phyloP scores from a whole-genome alignment of 2,797 vertebrate genomes.

The Pangasius macronema region DNA sequence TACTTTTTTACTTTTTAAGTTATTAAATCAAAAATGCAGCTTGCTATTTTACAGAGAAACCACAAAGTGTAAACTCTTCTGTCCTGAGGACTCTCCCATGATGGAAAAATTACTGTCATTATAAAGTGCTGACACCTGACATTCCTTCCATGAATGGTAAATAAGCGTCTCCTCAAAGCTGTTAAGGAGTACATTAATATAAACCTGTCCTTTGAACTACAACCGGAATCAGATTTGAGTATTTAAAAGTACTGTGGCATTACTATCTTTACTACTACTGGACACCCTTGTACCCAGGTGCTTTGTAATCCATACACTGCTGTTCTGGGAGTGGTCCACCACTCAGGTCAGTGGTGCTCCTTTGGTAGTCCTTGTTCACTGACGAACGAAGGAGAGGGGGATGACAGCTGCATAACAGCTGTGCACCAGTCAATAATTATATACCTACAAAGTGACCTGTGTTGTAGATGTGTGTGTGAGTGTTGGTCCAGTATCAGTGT shows the following conservation, averaged over 20 bases:
- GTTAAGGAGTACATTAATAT: background rate
- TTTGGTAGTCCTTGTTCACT: background rate
- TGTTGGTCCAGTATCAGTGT: background rate
- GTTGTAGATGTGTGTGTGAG: background rate
- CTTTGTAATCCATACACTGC: background rate
- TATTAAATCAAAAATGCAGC: too few species aligned
- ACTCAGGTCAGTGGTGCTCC: background rate
- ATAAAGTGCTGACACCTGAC: too few species aligned
- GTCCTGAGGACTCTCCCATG: too few species aligned
- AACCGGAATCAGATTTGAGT: background rate
- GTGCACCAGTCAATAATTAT: background rate
- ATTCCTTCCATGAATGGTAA: too few species aligned
- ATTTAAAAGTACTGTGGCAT: background rate
- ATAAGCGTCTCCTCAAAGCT: too few species aligned
- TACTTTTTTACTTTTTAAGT: too few species aligned
- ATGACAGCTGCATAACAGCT: background rate
- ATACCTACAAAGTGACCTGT: background rate
- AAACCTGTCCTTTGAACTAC: background rate
- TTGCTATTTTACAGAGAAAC: too few species aligned
- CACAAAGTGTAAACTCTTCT: too few species aligned
- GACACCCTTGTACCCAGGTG: background rate
- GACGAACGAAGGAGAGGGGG: background rate
- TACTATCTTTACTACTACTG: background rate
- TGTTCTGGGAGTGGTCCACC: background rate
- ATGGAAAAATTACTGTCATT: too few species aligned